Percentiles rank a stretch among this genome's conserved stretches.
phyloP scores from a whole-genome alignment of 2,113 vertebrate species.

The Madoqua kirkii region DNA sequence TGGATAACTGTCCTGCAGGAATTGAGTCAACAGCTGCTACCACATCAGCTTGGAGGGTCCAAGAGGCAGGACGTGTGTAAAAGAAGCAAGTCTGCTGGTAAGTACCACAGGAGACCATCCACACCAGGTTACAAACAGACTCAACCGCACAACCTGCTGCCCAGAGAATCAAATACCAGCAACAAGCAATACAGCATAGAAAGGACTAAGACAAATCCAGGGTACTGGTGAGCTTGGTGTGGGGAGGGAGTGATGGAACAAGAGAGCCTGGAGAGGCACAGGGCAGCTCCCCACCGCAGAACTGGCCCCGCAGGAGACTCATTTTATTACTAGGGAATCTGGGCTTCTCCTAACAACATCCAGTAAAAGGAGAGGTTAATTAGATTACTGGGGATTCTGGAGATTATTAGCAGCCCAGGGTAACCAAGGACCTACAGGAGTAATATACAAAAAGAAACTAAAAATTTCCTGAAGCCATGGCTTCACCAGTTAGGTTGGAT shows the following conservation, averaged over 20 bases:
- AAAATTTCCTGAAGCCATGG: not conserved
- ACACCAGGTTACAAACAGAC: not conserved
- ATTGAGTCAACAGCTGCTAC: accelerated
- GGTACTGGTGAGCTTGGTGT: not conserved
- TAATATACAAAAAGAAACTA: not conserved
- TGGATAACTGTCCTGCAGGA: not conserved
- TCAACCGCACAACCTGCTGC: accelerated
- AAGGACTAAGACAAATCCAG: not conserved
- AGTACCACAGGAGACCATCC: not conserved
- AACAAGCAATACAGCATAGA: not conserved
- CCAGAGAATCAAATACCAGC: not conserved
- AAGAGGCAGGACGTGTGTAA: not conserved
- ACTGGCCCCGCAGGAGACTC: accelerated
- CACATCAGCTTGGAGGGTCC: too few relatives aligned
- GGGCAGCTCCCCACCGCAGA: not conserved
- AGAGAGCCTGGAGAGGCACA: not conserved
- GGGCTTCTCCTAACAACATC: not conserved
- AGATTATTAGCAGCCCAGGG: not conserved
- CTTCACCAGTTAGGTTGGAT: not conserved
- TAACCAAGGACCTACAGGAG: not conserved
- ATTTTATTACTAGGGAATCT: not conserved
- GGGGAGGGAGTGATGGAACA: accelerated
- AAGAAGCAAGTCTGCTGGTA: not conserved
- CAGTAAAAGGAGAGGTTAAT: not conserved
- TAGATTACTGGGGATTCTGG: not conserved